Evolutionary conservation across 2,113 vertebrate genomes (phyloP).

Genomic region (Eira barbara): DNA sequence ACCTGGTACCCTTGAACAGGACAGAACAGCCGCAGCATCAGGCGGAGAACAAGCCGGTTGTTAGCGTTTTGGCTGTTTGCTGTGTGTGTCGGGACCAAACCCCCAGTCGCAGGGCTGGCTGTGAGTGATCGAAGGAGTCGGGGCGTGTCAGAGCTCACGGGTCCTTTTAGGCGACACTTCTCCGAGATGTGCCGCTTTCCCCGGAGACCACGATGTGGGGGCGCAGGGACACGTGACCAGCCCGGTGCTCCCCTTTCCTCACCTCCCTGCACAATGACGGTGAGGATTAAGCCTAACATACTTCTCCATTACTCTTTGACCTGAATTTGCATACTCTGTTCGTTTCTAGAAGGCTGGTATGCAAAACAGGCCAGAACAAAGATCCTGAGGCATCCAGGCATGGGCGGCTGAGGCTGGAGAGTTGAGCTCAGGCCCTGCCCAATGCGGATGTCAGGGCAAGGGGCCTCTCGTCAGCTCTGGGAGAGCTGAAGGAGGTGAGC

Average conservation of each 20-base stretch:
- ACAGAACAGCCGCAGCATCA: background rate
- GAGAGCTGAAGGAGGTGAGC: background rate
- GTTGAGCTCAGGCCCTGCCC: background rate
- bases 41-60: background rate
- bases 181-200: background rate
- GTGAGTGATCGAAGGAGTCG: background rate
- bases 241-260: background rate
- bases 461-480: background rate
- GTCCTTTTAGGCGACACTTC: background rate
- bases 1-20: rapidly evolving
- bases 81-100: background rate
- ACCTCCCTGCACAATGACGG: rapidly evolving
- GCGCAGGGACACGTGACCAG: rapidly evolving
- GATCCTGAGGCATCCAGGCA: background rate
- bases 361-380: background rate
- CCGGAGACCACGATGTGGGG: background rate
- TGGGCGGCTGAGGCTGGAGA: background rate
- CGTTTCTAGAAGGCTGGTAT: background rate
- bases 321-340: background rate
- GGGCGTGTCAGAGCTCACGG: background rate
- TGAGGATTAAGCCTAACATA: background rate
- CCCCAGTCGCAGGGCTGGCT: background rate
- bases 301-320: background rate
- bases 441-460: background rate
- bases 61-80: background rate